Base-by-base conservation (phyloP, 64 coral and sea anemone species). In the Pocillopora verrucosa region DNA sequence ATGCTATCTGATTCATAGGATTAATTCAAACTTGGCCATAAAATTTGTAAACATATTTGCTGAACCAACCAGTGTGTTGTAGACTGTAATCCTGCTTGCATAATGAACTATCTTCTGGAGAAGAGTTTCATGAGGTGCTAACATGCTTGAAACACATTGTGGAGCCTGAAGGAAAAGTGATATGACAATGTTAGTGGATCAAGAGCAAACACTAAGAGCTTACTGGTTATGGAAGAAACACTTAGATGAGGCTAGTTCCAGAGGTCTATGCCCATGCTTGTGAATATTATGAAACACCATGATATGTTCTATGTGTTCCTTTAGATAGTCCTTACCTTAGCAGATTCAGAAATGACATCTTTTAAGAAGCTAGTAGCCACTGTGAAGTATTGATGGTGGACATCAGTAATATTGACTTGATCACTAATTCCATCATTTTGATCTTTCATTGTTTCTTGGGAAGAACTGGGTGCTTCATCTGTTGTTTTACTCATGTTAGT, bases 351-450 rank as follows among this genome's bases (percentile, higher is more conserved):
- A 26, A 96, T 74, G 19, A 96, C 87, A 41, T 96, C 94, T 76
- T 93, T 96, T 11, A 96, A 79, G 56, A 96, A 88, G 16, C 76
- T 79, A 34, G 93, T 89, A 2, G 88, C 94, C 9, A 89, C 91
- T 73, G 88, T 88, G 64, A 96, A 96, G 22, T 96, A 96, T 16
- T 96, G 94, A 22, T 96, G 94, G 26, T 96, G 94, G 13, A 96
- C 16, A 20, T 59, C 77, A 10, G 78, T 51, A 22, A 63, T 17
- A 34, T 87, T 51, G 58, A 36, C 16, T 61, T 86, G 13, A 36
- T 72, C 9, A 3, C 61, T 19, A 34, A 24, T 36, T 86, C 87
- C 12, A 78, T 56, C 56, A 13, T 59, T 41, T 63, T 24, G 73
- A 64, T 62, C 36, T 62, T 51, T 58, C 56, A 4, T 1, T 17